Evolutionary conservation across 2,888 invertebrate species (phyloP), one percentile per base, ranked within the genome.

Genomic region (Ctenicera cuprea): DNA sequence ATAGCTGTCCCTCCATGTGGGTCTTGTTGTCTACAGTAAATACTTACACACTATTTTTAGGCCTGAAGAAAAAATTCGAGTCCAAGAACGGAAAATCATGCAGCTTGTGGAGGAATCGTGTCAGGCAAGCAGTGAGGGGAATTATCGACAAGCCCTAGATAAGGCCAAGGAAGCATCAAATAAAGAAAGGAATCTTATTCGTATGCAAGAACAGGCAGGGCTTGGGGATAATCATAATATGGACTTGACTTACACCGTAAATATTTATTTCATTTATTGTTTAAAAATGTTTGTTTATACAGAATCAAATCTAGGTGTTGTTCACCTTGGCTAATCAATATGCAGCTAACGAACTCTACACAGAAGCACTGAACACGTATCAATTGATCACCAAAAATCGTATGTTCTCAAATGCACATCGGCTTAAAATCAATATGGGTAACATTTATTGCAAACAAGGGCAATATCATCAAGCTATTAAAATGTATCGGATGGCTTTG

Each of bases 401-500:
- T 86, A 92, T 97, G 89, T 98, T 98, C 85, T 94, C 93, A 57
- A 97, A 98, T 85, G 96, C 97, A 43, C 95, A 97, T 82, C 92
- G 97, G 75, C 88, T 98, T 8, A 97, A 97, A 89, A 94, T 99
- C 0, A 99, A 99, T 86, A 98, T 99, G 94, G 99, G 98, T 0
- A 99, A 99, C 85, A 97, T 99, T 82, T 97, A 97, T 87, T 96
- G 96, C 83, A 95, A 95, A 88, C 95, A 97, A 91, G 97, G 96
- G 78, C 92, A 96, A 82, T 97, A 95, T 84, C 93, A 95, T 12
- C 97, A 98, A 88, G 98, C 99, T 0, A 92, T 99, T 71, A 99
- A 99, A 89, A 93, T 97, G 90, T 99, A 98, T 85, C 91, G 98
- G 80, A 99, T 99, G 99, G 98, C 99, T 0, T 89, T 99, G 77